phyloP scores from a whole-genome alignment of 30 jellyfish, hydroid and myxozoan species.

The Aurelia sp. region DNA sequence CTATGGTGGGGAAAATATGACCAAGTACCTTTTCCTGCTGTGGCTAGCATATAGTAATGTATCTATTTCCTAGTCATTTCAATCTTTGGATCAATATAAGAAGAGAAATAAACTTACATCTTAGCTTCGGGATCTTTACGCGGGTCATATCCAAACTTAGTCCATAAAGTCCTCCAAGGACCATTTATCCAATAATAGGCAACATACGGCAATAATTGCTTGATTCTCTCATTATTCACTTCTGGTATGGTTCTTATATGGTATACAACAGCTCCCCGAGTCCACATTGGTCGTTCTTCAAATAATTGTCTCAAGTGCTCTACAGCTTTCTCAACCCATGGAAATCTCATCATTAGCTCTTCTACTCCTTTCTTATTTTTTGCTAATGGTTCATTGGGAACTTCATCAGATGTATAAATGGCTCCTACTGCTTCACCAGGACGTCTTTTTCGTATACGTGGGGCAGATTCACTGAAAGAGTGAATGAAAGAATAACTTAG shows the following conservation, averaged over 20 bases:
- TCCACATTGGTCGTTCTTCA: slow-evolving; percentile 87
- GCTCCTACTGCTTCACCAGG: slow-evolving; percentile 88
- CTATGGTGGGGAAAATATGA: too few species aligned
- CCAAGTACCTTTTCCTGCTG: too few species aligned
- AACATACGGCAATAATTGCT: slow-evolving; percentile 65
- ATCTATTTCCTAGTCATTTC: too few species aligned
- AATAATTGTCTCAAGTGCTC: slow-evolving; percentile 44
- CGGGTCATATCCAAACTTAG: slow-evolving; percentile 95
- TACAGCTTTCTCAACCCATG: slow-evolving; percentile 50
- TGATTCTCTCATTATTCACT: slow-evolving; percentile 50
- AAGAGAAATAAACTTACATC: slow-evolving; percentile 22
- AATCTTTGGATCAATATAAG: too few species aligned
- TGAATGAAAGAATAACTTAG: too few species aligned
- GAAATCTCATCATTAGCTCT: slow-evolving; percentile 17
- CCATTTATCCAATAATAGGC: slow-evolving; percentile 95
- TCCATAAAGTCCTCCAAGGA: slow-evolving; percentile 97
- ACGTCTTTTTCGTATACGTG: slow-evolving; percentile 65
- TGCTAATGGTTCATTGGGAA: slow-evolving; percentile 74
- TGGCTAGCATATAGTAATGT: too few species aligned
- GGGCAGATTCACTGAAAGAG: slow-evolving; percentile 21
- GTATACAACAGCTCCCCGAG: slow-evolving; percentile 66
- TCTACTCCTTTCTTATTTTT: slow-evolving; percentile 55
- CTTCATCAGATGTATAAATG: slow-evolving; percentile 46
- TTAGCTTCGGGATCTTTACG: slow-evolving; percentile 81
- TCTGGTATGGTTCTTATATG: slow-evolving; percentile 12